A percentile compares a stretch with the other conserved stretches of the same genome.
phyloP scores from a whole-genome alignment of 2,888 invertebrate genomes.

The Cylindroiulus punctatus region DNA sequence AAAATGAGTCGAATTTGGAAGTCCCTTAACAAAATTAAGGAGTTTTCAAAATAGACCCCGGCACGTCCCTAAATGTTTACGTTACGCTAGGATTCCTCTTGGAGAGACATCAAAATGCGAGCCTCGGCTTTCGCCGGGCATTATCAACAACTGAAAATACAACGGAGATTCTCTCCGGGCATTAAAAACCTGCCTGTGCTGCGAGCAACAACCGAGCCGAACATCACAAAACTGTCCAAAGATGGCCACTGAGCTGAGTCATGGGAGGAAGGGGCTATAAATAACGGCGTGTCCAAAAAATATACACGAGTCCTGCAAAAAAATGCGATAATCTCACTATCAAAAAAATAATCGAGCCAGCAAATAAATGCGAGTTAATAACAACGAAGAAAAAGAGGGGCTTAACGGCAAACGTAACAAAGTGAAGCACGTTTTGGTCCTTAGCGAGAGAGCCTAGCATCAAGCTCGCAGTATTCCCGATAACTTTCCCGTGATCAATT shows the following conservation, averaged over 20 bases:
- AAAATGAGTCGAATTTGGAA: too few species aligned
- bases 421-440: neutral
- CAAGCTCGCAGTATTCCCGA: too few species aligned
- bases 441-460: too few species aligned
- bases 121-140: neutral
- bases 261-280: neutral
- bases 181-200: neutral
- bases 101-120: slow-evolving; percentile 30
- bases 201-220: neutral
- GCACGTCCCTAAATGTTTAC: neutral
- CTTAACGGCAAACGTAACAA: neutral
- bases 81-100: neutral
- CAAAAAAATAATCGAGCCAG: neutral
- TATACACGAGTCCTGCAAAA: neutral
- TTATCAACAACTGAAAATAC: neutral
- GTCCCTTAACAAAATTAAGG: too few species aligned
- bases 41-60: neutral
- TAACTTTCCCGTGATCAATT: too few species aligned
- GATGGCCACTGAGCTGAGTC: neutral
- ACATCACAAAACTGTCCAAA: neutral
- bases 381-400: too few species aligned
- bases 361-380: slow-evolving; percentile 17
- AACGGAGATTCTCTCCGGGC: neutral
- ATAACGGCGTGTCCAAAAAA: neutral
- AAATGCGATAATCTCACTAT: slow-evolving; percentile 25